These are phyloP conservation scores for Orchestes rusci DNA, from an alignment of 2,888 invertebrate species.

Conservation along the genomic window DNA sequence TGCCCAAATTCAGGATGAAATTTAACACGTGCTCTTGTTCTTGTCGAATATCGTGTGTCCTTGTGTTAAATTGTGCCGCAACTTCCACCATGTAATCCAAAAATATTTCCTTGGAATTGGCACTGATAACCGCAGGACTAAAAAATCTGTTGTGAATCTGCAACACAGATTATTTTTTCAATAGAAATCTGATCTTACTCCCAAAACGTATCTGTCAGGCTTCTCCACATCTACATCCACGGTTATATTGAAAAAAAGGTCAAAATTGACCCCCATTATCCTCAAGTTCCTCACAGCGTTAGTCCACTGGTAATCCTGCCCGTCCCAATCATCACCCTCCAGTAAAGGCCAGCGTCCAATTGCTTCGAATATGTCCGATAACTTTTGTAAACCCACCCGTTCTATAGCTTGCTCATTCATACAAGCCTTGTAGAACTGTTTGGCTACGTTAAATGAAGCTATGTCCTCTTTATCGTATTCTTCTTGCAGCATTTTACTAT, in stretches of 20 bases:
- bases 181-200: constrained; percentile 29
- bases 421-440: constrained; percentile 38
- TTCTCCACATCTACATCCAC: constrained; percentile 33
- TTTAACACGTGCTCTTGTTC: constrained; percentile 36
- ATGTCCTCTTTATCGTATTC: constrained; percentile 23
- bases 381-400: constrained; percentile 33
- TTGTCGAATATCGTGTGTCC: constrained; percentile 30
- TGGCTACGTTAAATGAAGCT: constrained; percentile 31
- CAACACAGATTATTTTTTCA: constrained; percentile 13
- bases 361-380: constrained; percentile 40
- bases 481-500: constrained; percentile 28
- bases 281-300: constrained; percentile 36
- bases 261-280: constrained; percentile 36
- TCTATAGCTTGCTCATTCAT: constrained; percentile 37
- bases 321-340: constrained; percentile 44
- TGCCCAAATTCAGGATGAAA: constrained; percentile 35
- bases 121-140: constrained; percentile 28
- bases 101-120: constrained; percentile 31
- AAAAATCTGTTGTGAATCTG: constrained; percentile 32
- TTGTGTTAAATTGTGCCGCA: constrained; percentile 35
- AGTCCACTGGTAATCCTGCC: constrained; percentile 39
- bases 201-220: constrained; percentile 34
- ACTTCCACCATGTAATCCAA: constrained; percentile 38
- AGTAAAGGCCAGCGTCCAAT: constrained; percentile 57
- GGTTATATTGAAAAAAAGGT: constrained; percentile 36